Percentiles rank a stretch among this genome's conserved stretches.
Evolutionary conservation across 1,140 invertebrate genomes (phyloP).

Genomic region (Anadara kagoshimensis): DNA sequence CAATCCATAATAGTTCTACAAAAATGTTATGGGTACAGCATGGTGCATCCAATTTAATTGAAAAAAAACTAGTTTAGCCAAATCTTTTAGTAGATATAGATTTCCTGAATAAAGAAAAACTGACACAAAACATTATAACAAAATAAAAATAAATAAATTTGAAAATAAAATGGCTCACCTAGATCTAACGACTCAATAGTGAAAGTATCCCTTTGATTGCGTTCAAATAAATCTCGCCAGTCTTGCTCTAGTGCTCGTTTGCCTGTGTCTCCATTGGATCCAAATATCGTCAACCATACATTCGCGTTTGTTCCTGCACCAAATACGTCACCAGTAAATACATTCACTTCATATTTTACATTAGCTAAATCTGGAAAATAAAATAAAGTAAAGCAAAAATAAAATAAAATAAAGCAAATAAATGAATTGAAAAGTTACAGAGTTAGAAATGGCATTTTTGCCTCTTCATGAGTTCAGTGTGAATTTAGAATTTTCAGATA

Average conservation of each 20-base stretch:
- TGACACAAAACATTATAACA: too few species aligned
- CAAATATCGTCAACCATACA: constrained; percentile 68
- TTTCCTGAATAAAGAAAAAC: too few species aligned
- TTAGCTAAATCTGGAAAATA: constrained; percentile 61
- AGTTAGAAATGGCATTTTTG: too few species aligned
- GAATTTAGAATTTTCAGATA: too few species aligned
- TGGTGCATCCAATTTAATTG: too few species aligned
- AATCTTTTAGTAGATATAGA: too few species aligned
- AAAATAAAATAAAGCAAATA: background rate
- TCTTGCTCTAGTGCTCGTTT: constrained; percentile 64
- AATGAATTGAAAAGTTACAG: too few species aligned
- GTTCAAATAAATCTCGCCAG: constrained; percentile 69
- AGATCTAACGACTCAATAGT: constrained; percentile 70
- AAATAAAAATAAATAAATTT: constrained; percentile 6
- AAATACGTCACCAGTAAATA: constrained; percentile 70
- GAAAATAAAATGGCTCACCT: constrained; percentile 63
- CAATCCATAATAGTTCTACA: too few species aligned
- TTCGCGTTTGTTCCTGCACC: constrained; percentile 72
- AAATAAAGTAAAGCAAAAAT: too few species aligned
- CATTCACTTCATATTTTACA: constrained; percentile 71
- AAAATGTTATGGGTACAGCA: too few species aligned
- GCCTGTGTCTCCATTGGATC: constrained; percentile 66
- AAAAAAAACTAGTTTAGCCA: too few species aligned
- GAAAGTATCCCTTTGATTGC: constrained; percentile 70
- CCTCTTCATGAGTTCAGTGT: too few species aligned